Percentiles rank a stretch among this genome's conserved stretches.
These are phyloP conservation scores for Apis laboriosa DNA, from an alignment of 1,140 invertebrate genomes.

Conservation along the genomic window DNA sequence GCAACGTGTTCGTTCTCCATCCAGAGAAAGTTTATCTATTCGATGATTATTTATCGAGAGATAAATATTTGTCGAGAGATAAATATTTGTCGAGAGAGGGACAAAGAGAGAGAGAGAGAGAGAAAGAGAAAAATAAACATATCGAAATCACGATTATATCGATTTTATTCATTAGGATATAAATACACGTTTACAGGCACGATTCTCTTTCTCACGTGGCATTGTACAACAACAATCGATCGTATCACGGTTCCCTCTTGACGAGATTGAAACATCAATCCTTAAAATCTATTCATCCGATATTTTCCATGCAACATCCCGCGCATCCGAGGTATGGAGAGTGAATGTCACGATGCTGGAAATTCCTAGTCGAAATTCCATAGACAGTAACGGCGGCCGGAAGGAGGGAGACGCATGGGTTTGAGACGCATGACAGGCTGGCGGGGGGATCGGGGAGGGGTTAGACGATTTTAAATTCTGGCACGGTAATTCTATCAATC, in stretches of 20 bases:
- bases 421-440: neutral
- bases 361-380: conserved; percentile 5
- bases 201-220: neutral
- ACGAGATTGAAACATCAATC: conserved; percentile 13
- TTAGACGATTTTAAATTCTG: neutral
- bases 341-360: neutral
- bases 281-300: conserved; percentile 20
- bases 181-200: too few relatives aligned
- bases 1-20: too few relatives aligned
- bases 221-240: neutral
- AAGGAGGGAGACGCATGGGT: neutral
- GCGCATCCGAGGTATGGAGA: neutral
- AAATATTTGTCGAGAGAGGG: too few relatives aligned
- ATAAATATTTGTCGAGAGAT: too few relatives aligned
- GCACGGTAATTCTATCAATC: conserved; percentile 37
- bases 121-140: too few relatives aligned
- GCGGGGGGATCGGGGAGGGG: too few relatives aligned
- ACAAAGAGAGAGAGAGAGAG: too few relatives aligned
- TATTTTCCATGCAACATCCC: neutral
- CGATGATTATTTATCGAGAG: too few relatives aligned
- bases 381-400: neutral
- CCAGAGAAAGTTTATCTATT: too few relatives aligned
- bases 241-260: neutral
- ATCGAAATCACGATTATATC: neutral
- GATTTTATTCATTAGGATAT: too few relatives aligned